Percentiles rank a stretch among this genome's conserved stretches.
These are phyloP conservation scores for Conus ventricosus DNA, from an alignment of 1,140 invertebrate species.

Conservation along the genomic window DNA sequence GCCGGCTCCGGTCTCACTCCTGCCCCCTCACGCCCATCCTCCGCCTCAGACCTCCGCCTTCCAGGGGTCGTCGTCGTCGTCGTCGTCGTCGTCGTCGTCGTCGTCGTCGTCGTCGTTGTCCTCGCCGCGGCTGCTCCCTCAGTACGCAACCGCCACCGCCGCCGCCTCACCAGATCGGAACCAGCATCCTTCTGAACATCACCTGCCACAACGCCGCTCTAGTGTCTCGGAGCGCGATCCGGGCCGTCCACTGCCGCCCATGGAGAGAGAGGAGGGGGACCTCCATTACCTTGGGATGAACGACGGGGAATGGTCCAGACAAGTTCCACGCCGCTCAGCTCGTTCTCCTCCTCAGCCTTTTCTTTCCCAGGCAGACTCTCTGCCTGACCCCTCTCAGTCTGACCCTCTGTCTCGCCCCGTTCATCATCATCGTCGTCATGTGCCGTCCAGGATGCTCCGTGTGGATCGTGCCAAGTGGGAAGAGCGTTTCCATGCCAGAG, in stretches of 20 bases:
- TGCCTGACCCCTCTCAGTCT: neutral
- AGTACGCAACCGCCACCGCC: neutral
- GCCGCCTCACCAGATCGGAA: neutral
- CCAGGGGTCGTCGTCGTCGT: too few relatives aligned
- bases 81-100: neutral
- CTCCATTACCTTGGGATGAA: neutral
- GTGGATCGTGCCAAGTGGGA: neutral
- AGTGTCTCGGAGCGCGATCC: neutral
- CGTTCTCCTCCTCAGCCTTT: neutral
- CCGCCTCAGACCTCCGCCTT: neutral
- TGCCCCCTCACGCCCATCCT: neutral
- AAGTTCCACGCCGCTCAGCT: neutral
- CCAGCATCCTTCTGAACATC: neutral
- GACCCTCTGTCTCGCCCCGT: neutral
- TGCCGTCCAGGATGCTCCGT: neutral
- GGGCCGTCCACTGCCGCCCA: neutral
- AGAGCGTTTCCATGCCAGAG: neutral
- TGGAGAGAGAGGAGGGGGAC: neutral
- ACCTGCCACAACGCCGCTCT: neutral
- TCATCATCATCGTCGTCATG: slow-evolving; percentile 3
- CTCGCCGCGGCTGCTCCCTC: too few relatives aligned
- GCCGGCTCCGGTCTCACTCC: neutral
- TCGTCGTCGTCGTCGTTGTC: neutral
- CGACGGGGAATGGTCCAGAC: neutral
- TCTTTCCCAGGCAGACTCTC: neutral